Evolutionary conservation across 1,140 invertebrate genomes (phyloP).

Genomic region (Zeugodacus cucurbitae): DNA sequence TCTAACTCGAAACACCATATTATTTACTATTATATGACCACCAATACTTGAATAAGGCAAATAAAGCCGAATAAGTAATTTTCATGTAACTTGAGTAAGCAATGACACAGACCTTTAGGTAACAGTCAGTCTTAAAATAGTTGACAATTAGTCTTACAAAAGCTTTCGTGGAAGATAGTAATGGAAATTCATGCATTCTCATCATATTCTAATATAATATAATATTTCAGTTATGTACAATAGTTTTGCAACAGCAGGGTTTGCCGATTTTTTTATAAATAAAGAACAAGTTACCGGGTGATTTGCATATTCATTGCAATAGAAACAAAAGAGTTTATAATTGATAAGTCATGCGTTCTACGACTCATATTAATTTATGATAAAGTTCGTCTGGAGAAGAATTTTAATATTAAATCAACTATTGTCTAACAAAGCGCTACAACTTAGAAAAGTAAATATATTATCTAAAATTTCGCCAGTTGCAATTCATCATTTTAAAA

Average conservation of each 20-base stretch:
- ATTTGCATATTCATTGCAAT: neutral
- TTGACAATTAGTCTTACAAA: neutral
- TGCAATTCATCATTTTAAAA: neutral
- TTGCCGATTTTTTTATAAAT: neutral
- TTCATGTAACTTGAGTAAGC: neutral
- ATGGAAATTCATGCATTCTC: neutral
- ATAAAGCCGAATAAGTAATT: too few relatives aligned
- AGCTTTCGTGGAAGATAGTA: neutral
- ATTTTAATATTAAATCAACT: too few relatives aligned
- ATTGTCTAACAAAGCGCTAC: neutral
- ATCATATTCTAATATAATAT: too few relatives aligned
- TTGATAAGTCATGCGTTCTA: neutral
- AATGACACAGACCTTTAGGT: neutral
- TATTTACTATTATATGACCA: too few relatives aligned
- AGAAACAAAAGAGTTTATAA: neutral
- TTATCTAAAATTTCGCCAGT: neutral
- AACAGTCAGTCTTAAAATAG: neutral
- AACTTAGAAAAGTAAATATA: neutral
- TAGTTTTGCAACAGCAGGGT: neutral
- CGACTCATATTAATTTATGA: neutral
- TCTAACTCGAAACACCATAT: too few relatives aligned
- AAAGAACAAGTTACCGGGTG: neutral
- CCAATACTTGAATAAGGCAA: too few relatives aligned
- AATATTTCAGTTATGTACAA: neutral
- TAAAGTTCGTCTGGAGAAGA: too few relatives aligned